Percentiles rank a stretch among this genome's conserved stretches.
Evolutionary conservation across 2,113 vertebrate species (phyloP).

Genomic region (Redunca redunca): DNA sequence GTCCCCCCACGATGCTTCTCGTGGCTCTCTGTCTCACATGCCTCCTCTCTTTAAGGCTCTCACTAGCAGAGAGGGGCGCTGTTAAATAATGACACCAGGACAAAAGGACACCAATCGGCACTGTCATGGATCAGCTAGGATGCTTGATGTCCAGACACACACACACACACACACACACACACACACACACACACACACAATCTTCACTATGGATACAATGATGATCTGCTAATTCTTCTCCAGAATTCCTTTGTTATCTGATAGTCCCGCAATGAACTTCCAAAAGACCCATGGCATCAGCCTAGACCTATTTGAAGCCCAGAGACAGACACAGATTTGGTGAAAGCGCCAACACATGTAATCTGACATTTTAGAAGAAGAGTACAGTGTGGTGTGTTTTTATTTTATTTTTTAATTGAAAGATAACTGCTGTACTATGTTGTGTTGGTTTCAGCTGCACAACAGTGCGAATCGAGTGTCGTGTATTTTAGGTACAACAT

Average conservation of each 20-base stretch:
- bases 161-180: neutral
- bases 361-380: neutral
- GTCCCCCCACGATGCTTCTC: neutral
- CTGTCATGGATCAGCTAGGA: neutral
- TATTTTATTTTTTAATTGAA: neutral
- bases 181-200: neutral
- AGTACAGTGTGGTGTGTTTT: neutral
- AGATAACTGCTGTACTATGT: neutral
- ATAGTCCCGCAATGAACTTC: neutral
- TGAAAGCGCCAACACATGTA: neutral
- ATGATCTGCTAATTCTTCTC: neutral
- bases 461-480: accelerated
- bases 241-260: neutral
- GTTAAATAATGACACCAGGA: neutral
- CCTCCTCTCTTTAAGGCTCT: neutral
- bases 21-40: neutral
- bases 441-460: neutral
- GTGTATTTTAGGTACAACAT: neutral
- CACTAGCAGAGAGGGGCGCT: neutral
- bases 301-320: neutral
- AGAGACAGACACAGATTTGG: neutral
- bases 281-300: neutral
- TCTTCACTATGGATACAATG: neutral
- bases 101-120: neutral
- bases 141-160: neutral